Percentiles rank a stretch among this genome's conserved stretches.
Evolutionary conservation across 2,888 invertebrate genomes (phyloP).

Genomic region (Rhingia campestris): DNA sequence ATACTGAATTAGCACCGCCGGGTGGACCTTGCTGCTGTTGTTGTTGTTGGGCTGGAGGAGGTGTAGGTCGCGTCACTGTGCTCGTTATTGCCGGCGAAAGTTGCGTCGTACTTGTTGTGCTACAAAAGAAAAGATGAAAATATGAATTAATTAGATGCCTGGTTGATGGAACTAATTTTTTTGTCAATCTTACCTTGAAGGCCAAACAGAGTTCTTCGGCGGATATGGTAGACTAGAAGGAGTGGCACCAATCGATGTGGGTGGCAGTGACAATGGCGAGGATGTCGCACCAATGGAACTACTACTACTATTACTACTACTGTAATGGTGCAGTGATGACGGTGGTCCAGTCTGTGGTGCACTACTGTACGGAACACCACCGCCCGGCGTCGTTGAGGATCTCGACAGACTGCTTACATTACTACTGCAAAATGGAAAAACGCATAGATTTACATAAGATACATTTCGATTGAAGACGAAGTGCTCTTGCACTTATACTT

Average conservation of each 20-base stretch:
- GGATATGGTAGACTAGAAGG: conserved; percentile 80
- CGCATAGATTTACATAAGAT: not conserved
- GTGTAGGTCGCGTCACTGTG: conserved; percentile 84
- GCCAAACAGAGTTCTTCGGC: conserved; percentile 77
- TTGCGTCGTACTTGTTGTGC: conserved; percentile 79
- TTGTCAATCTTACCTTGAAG: conserved; percentile 74
- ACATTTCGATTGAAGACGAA: conserved; percentile 17
- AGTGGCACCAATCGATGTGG: conserved; percentile 77
- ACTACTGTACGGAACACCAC: conserved; percentile 76
- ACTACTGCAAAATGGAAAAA: conserved; percentile 85
- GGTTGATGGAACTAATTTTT: not conserved
- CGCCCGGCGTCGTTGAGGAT: conserved; percentile 83
- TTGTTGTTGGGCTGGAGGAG: conserved; percentile 83
- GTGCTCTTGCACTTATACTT: conserved; percentile 74
- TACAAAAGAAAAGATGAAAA: conserved; percentile 52
- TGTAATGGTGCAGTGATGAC: conserved; percentile 79
- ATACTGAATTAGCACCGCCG: conserved; percentile 84
- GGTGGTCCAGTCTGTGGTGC: conserved; percentile 79
- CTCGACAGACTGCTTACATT: conserved; percentile 93
- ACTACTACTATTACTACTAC: conserved; percentile 74
- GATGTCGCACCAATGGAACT: conserved; percentile 77
- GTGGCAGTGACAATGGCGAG: conserved; percentile 79
- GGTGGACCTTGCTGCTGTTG: conserved; percentile 72
- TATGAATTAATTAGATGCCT: not conserved
- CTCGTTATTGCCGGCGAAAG: conserved; percentile 83